Conservation (phyloP, 2,113 vertebrate genomes). For the Sorex fumeus region DNA sequence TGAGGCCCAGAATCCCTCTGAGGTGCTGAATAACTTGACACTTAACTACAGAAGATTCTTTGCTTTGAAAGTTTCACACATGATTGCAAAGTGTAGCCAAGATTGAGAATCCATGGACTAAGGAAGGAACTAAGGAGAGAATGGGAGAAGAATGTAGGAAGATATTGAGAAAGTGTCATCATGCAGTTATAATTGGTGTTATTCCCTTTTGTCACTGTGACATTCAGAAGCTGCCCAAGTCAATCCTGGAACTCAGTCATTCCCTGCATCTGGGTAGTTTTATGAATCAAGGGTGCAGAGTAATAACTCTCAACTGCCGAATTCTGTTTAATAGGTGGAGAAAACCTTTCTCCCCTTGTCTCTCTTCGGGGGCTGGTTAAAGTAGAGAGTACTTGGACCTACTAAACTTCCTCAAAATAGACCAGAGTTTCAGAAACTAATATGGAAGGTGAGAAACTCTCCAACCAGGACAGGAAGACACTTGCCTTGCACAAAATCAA, state of each 20-base stretch:
- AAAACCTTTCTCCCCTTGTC: neutral
- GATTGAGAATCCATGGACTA: neutral
- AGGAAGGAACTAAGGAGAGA: neutral
- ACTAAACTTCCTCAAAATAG: neutral
- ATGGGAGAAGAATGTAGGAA: no score
- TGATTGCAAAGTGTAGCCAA: neutral
- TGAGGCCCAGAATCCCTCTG: neutral
- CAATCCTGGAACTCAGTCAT: no score
- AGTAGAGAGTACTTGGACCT: neutral
- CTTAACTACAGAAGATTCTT: neutral
- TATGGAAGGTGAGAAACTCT: no score
- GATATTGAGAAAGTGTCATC: neutral
- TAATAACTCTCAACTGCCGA: neutral
- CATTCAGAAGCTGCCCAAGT: neutral
- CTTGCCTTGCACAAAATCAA: no score
- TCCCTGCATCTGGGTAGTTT: neutral
- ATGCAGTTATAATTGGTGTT: neutral
- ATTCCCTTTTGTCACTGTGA: neutral
- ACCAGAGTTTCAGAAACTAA: neutral
- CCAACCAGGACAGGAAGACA: no score
- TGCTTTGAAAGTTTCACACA: neutral
- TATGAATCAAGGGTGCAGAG: neutral
- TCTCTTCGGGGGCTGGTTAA: neutral
- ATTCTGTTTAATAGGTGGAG: conserved; percentile 3
- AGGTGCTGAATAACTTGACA: neutral